Conservation (phyloP, 1,140 invertebrate genomes). For the roundworm (Caenorhabditis elegans) region WBcel235 BX284602.5:3566501-3567000, state of each 20-base stretch:
- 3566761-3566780: conserved; percentile 84
- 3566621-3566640: conserved; percentile 66
- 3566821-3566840: conserved; percentile 48
- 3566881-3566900: conserved; percentile 66
- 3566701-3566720: conserved; percentile 72
- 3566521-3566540: too few species aligned
- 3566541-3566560: conserved; percentile 44
- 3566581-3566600: conserved; percentile 66
- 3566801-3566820: conserved; percentile 81
- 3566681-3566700: conserved; percentile 62
- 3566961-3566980: conserved; percentile 63
- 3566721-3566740: conserved; percentile 79
- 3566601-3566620: conserved; percentile 59
- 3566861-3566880: conserved; percentile 58
- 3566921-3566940: conserved; percentile 63
- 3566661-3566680: conserved; percentile 57
- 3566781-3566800: conserved; percentile 80
- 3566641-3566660: conserved; percentile 64
- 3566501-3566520: too few species aligned
- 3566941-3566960: conserved; percentile 66
- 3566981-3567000: conserved; percentile 64
- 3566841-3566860: background rate
- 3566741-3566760: conserved; percentile 84
- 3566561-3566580: conserved; percentile 65
- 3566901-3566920: conserved; percentile 65